phyloP scores from a whole-genome alignment of 2,888 invertebrate genomes.

The Calliphora vomitoria region DNA sequence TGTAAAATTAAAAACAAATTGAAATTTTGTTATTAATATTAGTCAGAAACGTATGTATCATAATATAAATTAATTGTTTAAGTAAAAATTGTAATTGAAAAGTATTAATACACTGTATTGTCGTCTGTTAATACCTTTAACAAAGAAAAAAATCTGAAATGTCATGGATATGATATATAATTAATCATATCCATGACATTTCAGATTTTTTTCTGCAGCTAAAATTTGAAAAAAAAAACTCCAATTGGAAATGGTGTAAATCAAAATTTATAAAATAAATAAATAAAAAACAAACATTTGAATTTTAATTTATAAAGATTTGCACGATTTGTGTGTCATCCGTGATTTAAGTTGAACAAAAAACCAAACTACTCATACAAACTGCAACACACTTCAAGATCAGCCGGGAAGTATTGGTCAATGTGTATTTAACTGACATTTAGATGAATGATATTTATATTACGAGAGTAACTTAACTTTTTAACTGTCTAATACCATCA shows the following conservation, averaged over 20 bases:
- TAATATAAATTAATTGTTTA: no score
- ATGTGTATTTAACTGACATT: conserved; percentile 32
- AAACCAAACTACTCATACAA: background rate
- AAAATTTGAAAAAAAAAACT: no score
- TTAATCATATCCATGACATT: no score
- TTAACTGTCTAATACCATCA: background rate
- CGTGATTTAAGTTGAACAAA: conserved; percentile 36
- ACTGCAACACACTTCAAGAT: background rate
- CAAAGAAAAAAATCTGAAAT: no score
- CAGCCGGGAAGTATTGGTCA: conserved; percentile 18
- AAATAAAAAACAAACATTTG: conserved; percentile 6
- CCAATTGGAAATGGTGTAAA: conserved; percentile 21
- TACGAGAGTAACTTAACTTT: background rate
- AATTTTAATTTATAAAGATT: conserved; percentile 25
- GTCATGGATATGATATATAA: no score
- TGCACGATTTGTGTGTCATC: conserved; percentile 66
- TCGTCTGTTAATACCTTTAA: no score
- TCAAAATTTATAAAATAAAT: conserved; percentile 5
- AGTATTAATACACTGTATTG: no score
- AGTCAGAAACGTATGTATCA: no score
- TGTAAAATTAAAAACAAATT: no score
- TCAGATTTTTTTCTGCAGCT: no score
- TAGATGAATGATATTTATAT: conserved; percentile 11
- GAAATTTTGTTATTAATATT: no score
- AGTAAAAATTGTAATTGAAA: no score